A percentile compares a stretch with the other conserved stretches of the same genome.
Conservation (phyloP, 2,113 vertebrate genomes). For the Junco hyemalis region DNA sequence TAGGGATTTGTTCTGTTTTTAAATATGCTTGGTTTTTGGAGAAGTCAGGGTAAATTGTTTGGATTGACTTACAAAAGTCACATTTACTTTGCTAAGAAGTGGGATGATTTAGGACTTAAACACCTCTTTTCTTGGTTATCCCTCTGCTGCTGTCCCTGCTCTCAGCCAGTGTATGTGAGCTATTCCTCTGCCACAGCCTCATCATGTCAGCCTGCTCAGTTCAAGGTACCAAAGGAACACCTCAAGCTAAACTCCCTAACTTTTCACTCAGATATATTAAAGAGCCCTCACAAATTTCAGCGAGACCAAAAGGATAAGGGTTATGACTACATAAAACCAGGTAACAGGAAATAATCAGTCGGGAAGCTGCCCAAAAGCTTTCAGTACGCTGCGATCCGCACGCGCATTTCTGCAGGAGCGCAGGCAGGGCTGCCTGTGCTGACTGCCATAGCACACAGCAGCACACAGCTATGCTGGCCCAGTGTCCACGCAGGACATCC, state of each 20-base stretch:
- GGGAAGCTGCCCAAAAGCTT: neutral
- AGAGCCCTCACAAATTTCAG: neutral
- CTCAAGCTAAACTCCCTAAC: neutral
- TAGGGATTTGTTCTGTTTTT: neutral
- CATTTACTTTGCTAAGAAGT: neutral
- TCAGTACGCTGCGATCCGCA: rapidly evolving
- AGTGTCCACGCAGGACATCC: rapidly evolving
- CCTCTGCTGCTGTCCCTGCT: neutral
- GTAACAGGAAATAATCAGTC: neutral
- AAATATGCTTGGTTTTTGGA: neutral
- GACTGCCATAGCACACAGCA: neutral
- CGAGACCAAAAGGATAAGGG: neutral
- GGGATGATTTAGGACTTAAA: neutral
- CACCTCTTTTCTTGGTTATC: neutral
- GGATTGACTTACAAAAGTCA: neutral
- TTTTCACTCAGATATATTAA: neutral
- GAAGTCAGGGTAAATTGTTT: neutral
- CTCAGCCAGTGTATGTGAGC: neutral
- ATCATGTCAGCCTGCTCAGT: neutral
- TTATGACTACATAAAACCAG: neutral
- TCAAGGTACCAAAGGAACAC: neutral
- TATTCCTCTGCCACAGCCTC: neutral
- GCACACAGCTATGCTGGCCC: neutral
- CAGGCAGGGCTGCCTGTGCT: neutral
- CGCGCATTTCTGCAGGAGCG: neutral